Conservation (phyloP, 1,140 invertebrate genomes). For the Diabrotica undecimpunctata region DNA sequence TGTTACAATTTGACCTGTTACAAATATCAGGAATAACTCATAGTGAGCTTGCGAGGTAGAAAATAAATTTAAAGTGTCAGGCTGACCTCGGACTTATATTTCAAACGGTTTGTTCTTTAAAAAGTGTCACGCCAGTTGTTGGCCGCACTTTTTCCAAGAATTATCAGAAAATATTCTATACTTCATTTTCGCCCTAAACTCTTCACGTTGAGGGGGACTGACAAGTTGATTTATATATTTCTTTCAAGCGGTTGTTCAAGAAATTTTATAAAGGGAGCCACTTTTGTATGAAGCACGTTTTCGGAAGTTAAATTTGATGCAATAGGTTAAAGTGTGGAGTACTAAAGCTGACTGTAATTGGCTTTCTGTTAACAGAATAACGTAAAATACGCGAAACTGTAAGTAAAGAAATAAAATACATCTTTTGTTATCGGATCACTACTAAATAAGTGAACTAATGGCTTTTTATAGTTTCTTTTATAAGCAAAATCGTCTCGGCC, state of each 20-base stretch:
- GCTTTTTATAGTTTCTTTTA: too few relatives aligned
- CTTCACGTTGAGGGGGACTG: background rate
- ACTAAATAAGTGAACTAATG: too few relatives aligned
- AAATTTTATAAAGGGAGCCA: too few relatives aligned
- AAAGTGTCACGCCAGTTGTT: background rate
- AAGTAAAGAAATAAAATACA: too few relatives aligned
- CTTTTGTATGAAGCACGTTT: too few relatives aligned
- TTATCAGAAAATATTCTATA: background rate
- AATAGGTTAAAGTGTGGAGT: too few relatives aligned
- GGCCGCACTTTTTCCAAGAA: background rate
- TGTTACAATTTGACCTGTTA: background rate
- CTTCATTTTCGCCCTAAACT: background rate
- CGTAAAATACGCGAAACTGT: too few relatives aligned
- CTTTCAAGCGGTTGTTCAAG: background rate
- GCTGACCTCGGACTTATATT: background rate
- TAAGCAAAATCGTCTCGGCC: too few relatives aligned
- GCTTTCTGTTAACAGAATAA: too few relatives aligned
- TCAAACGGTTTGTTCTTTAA: background rate
- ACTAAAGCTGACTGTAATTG: too few relatives aligned
- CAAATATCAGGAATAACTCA: background rate
- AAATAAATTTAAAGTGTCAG: background rate
- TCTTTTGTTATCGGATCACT: too few relatives aligned
- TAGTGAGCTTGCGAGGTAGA: background rate
- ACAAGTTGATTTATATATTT: slow-evolving; percentile 3
- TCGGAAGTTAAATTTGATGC: too few relatives aligned